Evolutionary conservation across 2,888 invertebrate species (phyloP).

Genomic region (Drosophila meridionalis): DNA sequence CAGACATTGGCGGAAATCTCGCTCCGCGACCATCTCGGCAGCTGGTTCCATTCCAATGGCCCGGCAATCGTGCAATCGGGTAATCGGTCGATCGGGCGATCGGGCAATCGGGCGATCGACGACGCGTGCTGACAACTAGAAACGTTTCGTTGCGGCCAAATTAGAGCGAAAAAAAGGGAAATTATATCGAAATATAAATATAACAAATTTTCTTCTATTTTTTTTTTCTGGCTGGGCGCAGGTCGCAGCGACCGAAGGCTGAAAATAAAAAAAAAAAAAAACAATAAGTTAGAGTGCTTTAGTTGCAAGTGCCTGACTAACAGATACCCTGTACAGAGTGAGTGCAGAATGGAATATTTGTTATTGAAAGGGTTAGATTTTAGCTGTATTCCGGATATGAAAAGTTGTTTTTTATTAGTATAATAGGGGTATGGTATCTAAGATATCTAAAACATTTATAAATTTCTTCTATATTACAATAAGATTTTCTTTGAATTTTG

Average conservation of each 20-base stretch:
- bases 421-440: too few species aligned
- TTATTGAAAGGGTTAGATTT: not conserved
- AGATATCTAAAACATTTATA: too few species aligned
- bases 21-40: slow-evolving; percentile 37
- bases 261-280: not conserved
- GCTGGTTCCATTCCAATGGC: slow-evolving; percentile 26
- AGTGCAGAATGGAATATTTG: not conserved
- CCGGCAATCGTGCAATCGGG: not conserved
- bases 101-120: slow-evolving; percentile 36
- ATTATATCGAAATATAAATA: slow-evolving; percentile 38
- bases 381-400: not conserved
- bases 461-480: not conserved
- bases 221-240: slow-evolving; percentile 21
- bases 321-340: not conserved
- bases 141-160: slow-evolving; percentile 8
- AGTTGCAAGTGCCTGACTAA: not conserved
- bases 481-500: too few species aligned
- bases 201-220: slow-evolving; percentile 7
- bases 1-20: slow-evolving; percentile 44
- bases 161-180: slow-evolving; percentile 9
- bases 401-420: not conserved
- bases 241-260: slow-evolving; percentile 35
- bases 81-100: not conserved
- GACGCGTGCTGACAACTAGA: slow-evolving; percentile 36
- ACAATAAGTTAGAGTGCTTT: not conserved